Percentiles rank a stretch among this genome's conserved stretches.
Conservation (phyloP, 2,888 invertebrate genomes). For the Ceraclea dissimilis region DNA sequence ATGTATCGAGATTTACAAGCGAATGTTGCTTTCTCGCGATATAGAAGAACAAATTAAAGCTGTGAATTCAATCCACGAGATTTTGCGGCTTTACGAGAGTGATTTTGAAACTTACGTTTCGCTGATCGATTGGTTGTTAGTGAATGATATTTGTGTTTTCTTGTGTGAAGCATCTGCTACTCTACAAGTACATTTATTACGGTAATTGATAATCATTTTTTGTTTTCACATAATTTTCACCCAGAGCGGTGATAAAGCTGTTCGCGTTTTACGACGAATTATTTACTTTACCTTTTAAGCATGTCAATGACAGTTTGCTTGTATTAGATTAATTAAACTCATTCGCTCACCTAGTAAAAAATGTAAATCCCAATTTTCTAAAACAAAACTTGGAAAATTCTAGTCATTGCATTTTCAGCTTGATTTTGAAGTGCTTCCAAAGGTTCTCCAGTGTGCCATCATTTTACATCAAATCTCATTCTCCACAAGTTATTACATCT, state of each 20-base stretch:
- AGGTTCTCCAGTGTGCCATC: constrained; percentile 8
- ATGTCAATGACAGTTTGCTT: too few species aligned
- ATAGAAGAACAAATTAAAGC: constrained; percentile 19
- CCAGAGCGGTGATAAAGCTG: background rate
- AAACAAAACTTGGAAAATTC: too few species aligned
- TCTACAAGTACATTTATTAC: constrained; percentile 15
- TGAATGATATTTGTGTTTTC: constrained; percentile 18
- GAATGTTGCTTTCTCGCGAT: constrained; percentile 21
- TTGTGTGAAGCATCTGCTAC: constrained; percentile 23
- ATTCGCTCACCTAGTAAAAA: too few species aligned
- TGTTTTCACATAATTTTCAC: background rate
- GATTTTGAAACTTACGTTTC: background rate
- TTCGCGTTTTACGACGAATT: too few species aligned
- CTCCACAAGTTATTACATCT: constrained; percentile 17
- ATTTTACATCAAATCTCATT: constrained; percentile 21
- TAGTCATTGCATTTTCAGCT: too few species aligned
- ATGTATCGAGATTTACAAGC: constrained; percentile 19
- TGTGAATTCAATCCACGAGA: constrained; percentile 10
- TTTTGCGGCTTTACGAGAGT: constrained; percentile 1
- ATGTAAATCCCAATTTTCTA: too few species aligned
- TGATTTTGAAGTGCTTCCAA: constrained; percentile 17
- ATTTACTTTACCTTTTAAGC: too few species aligned
- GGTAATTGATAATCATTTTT: constrained; percentile 14
- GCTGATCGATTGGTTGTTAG: constrained; percentile 14
- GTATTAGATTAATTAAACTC: too few species aligned